A percentile compares a stretch with the other conserved stretches of the same genome.
Evolutionary conservation across 92 coral and sea anemone genomes (phyloP).

Genomic region (Epizoanthus stellaris): DNA sequence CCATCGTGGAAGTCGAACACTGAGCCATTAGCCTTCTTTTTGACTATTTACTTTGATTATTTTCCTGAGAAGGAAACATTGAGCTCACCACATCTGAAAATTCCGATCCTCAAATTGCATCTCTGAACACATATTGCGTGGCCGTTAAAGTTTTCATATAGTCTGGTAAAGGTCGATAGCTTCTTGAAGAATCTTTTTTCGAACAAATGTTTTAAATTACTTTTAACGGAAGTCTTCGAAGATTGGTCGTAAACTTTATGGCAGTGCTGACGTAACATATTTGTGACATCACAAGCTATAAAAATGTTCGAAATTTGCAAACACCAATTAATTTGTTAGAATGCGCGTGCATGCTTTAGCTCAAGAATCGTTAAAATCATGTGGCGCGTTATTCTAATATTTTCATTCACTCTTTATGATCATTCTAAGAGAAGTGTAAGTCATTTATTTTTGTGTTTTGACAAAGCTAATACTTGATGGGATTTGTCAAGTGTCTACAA

Average conservation of each 20-base stretch:
- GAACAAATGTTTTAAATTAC: neutral
- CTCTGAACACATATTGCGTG: neutral
- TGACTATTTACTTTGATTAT: neutral
- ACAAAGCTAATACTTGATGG: too few relatives aligned
- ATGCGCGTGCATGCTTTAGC: constrained; percentile 9
- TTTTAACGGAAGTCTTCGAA: constrained; percentile 1
- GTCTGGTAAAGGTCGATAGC: neutral
- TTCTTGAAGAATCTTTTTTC: neutral
- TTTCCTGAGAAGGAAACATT: neutral
- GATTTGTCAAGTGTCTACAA: too few relatives aligned
- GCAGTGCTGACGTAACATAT: constrained; percentile 29
- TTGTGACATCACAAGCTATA: constrained; percentile 33
- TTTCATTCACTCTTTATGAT: too few relatives aligned
- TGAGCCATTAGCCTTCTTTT: neutral
- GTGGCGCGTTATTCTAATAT: too few relatives aligned
- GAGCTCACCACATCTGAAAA: neutral
- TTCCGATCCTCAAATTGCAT: neutral
- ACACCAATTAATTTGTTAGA: constrained; percentile 18
- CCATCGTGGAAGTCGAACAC: neutral
- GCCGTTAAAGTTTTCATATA: neutral
- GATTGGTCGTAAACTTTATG: neutral
- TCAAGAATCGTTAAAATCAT: too few relatives aligned
- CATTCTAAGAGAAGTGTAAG: too few relatives aligned
- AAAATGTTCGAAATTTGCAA: constrained; percentile 4
- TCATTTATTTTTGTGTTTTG: too few relatives aligned